These are phyloP conservation scores for Tauraco erythrolophus DNA, from an alignment of 2,113 vertebrate species.

Conservation along the genomic window DNA sequence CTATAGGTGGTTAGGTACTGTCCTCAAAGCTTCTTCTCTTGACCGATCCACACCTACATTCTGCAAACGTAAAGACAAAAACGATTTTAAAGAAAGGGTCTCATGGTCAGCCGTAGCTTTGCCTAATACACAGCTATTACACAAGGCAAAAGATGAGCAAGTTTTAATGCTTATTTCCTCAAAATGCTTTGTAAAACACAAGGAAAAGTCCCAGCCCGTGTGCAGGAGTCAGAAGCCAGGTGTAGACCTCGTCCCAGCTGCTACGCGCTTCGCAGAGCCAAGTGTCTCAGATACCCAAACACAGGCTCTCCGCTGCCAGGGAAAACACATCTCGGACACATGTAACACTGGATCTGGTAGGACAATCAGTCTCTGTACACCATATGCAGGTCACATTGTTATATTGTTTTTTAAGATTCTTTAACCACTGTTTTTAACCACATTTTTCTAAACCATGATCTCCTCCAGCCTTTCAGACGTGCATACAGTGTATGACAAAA, in stretches of 20 bases:
- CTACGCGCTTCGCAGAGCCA: not conserved
- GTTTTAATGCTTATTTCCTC: not conserved
- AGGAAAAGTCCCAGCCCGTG: not conserved
- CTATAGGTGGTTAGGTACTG: slow-evolving; percentile 87
- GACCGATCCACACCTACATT: slow-evolving; percentile 88
- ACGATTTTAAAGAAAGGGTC: not conserved
- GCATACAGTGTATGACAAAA: fast-evolving
- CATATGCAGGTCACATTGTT: fast-evolving
- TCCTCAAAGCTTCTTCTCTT: slow-evolving; percentile 85
- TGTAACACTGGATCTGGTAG: fast-evolving
- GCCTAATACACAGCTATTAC: fast-evolving
- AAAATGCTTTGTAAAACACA: not conserved
- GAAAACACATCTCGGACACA: not conserved
- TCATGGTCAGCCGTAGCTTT: fast-evolving
- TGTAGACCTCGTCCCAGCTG: fast-evolving
- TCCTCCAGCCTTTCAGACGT: not conserved
- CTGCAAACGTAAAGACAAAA: slow-evolving; percentile 70
- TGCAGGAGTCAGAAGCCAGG: not conserved
- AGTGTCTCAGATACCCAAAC: not conserved
- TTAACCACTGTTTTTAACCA: not conserved
- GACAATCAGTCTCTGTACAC: not conserved
- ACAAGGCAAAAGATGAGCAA: fast-evolving
- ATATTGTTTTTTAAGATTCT: not conserved
- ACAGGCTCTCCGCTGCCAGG: not conserved
- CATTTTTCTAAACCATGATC: not conserved